Conservation (phyloP, 2,113 vertebrate species). For the Sinocyclocheilus grahami region DNA sequence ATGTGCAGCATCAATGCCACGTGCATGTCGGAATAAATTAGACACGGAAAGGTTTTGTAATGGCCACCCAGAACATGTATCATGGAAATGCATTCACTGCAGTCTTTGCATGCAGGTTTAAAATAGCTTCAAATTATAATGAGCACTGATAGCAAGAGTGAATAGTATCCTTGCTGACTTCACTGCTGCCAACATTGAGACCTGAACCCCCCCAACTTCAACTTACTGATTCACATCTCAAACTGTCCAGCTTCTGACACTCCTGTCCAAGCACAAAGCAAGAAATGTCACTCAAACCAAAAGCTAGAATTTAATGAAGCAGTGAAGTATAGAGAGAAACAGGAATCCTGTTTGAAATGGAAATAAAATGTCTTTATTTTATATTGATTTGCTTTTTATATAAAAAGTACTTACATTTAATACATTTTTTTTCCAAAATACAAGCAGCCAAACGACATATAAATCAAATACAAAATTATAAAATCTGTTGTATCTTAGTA, state of each 20-base stretch:
- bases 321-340: not conserved
- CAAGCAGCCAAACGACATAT: conserved; percentile 83
- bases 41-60: not conserved
- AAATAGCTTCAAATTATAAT: not conserved
- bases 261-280: conserved; percentile 11
- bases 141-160: not conserved
- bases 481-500: conserved; percentile 77
- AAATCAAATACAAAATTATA: conserved; percentile 86
- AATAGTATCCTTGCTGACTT: not conserved
- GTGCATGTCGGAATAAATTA: conserved; percentile 34
- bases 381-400: conserved; percentile 79
- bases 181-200: not conserved
- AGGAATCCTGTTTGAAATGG: conserved; percentile 51
- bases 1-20: conserved; percentile 32
- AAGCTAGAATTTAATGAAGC: conserved; percentile 1
- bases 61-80: not conserved
- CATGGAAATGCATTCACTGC: not conserved
- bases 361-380: conserved; percentile 83
- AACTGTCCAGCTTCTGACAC: not conserved
- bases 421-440: conserved; percentile 82
- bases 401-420: conserved; percentile 82
- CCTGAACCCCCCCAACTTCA: not conserved
- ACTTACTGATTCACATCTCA: not conserved
- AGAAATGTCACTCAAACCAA: conserved; percentile 27
- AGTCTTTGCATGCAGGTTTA: not conserved